Evolutionary conservation across 2,113 vertebrate species (phyloP).

Genomic region (Chaetops frenatus): DNA sequence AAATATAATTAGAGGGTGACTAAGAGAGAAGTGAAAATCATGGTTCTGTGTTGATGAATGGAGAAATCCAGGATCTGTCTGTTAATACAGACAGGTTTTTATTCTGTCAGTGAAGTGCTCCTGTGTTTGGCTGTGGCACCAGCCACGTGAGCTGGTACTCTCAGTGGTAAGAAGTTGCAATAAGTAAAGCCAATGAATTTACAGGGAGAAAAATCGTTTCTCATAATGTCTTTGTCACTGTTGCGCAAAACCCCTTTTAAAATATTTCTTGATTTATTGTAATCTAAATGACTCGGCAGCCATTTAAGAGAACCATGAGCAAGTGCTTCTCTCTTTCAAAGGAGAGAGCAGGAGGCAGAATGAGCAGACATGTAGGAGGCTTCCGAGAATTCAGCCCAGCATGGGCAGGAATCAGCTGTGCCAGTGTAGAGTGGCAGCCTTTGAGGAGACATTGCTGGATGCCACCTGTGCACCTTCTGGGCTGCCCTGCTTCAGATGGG

Average conservation of each 20-base stretch:
- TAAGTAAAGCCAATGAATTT: neutral
- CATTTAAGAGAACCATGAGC: neutral
- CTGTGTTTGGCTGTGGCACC: neutral
- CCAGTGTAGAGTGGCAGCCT: rapidly evolving
- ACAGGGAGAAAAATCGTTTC: neutral
- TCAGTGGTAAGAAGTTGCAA: neutral
- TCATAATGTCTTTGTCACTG: rapidly evolving
- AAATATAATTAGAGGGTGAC: neutral
- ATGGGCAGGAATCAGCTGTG: neutral
- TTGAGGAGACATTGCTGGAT: rapidly evolving
- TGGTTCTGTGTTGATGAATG: neutral
- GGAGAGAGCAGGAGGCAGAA: neutral
- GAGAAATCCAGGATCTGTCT: neutral
- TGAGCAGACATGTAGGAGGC: rapidly evolving
- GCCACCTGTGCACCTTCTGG: neutral
- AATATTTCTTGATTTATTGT: neutral
- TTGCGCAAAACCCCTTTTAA: neutral
- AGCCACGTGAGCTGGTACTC: neutral
- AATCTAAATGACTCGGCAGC: neutral
- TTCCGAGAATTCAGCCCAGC: neutral
- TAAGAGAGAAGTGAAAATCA: neutral
- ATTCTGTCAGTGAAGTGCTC: neutral
- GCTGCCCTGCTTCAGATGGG: neutral
- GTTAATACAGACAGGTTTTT: neutral
- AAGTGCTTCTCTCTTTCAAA: neutral